Percentiles rank a stretch among this genome's conserved stretches.
Conservation (phyloP, 2,888 invertebrate species). For the Sinelater perroti region DNA sequence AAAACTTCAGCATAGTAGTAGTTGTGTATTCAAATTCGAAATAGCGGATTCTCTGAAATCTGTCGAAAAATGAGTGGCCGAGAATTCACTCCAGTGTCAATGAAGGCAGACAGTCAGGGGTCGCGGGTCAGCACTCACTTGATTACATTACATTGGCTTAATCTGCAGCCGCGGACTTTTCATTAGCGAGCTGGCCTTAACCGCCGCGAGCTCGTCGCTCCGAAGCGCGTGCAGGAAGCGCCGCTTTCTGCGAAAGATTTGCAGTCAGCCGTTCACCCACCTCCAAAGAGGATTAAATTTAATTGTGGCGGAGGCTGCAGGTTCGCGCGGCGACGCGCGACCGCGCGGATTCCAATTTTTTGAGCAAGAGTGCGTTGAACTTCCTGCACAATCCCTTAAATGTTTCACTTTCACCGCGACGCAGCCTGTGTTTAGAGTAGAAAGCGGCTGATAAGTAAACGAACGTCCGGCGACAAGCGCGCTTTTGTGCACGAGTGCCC, state of each 20-base stretch:
- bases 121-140: conserved; percentile 16
- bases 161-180: conserved; percentile 9
- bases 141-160: conserved; percentile 16
- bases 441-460: conserved; percentile 20
- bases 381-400: conserved; percentile 27
- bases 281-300: no score
- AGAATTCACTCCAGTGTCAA: no score
- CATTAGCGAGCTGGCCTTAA: neutral
- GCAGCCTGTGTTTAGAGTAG: conserved; percentile 26
- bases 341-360: no score
- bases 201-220: no score
- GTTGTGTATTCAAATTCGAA: no score
- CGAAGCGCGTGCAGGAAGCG: no score
- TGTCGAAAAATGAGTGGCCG: no score
- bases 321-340: no score
- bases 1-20: no score
- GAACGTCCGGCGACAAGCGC: neutral
- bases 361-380: conserved; percentile 25
- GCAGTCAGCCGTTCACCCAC: no score
- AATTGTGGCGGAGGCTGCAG: no score
- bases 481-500: neutral
- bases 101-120: conserved; percentile 8
- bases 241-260: no score
- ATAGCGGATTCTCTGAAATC: neutral
- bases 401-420: conserved; percentile 26